A percentile compares a stretch with the other conserved stretches of the same genome.
Conservation (phyloP, 2,113 vertebrate species). For the Colaptes auratus region DNA sequence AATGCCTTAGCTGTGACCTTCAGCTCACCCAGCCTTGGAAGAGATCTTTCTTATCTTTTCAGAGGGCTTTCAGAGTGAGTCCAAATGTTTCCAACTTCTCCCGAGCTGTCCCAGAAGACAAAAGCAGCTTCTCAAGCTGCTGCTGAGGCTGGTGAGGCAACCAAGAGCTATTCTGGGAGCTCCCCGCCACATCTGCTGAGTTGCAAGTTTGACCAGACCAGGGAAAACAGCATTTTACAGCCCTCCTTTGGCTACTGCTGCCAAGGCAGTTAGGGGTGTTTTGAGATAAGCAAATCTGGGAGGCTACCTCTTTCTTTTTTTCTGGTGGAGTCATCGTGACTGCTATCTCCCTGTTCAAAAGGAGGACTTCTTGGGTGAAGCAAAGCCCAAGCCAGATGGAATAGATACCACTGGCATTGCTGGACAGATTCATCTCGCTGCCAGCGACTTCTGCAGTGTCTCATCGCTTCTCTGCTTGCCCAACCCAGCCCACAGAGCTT, state of each 20-base stretch:
- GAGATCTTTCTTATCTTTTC: slow-evolving; percentile 44
- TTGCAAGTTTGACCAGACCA: slow-evolving; percentile 12
- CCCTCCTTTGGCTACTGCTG: not conserved
- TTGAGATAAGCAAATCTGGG: slow-evolving; percentile 37
- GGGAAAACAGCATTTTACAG: slow-evolving; percentile 35
- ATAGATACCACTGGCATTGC: not conserved
- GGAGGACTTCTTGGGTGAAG: slow-evolving; percentile 9
- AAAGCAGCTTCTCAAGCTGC: not conserved
- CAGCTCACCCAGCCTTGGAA: not conserved
- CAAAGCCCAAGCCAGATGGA: slow-evolving; percentile 32
- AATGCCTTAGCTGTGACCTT: slow-evolving; percentile 22
- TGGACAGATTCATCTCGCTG: not conserved
- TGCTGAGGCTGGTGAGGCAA: slow-evolving; percentile 38
- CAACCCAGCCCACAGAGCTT: not conserved
- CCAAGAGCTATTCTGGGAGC: slow-evolving; percentile 44
- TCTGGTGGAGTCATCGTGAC: not conserved
- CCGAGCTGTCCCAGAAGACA: slow-evolving; percentile 44
- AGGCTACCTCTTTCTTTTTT: not conserved
- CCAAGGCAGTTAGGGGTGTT: slow-evolving; percentile 37
- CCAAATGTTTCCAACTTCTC: slow-evolving; percentile 25
- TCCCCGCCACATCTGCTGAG: slow-evolving; percentile 51
- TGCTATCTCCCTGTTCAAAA: slow-evolving; percentile 19
- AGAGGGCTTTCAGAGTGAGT: slow-evolving; percentile 48
- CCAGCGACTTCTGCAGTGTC: not conserved
- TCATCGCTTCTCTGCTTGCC: not conserved